Evolutionary conservation across 2,113 vertebrate genomes (phyloP).

Genomic region (Myanophis thanlyinensis): DNA sequence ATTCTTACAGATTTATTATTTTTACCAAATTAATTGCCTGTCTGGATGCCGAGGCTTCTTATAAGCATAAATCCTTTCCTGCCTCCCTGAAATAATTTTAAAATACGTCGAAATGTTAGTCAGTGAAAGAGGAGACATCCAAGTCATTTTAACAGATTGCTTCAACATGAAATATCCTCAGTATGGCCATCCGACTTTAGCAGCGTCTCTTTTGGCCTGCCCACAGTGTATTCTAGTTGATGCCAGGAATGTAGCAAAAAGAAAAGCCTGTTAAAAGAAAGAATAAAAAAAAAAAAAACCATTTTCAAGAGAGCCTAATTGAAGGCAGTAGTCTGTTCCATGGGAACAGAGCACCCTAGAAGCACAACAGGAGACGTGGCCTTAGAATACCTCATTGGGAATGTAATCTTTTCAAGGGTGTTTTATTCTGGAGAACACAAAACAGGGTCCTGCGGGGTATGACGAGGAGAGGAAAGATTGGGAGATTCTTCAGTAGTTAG

Average conservation of each 20-base stretch:
- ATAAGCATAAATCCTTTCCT: background rate
- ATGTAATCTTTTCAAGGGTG: background rate
- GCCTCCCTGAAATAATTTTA: background rate
- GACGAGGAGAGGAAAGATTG: background rate
- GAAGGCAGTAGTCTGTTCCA: background rate
- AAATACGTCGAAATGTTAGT: background rate
- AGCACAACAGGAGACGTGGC: background rate
- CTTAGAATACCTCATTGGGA: background rate
- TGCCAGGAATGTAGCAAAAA: background rate
- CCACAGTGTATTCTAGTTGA: background rate
- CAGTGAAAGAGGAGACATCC: background rate
- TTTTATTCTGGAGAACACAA: constrained; percentile 54
- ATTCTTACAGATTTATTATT: background rate
- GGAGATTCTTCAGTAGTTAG: background rate
- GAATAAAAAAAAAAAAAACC: background rate
- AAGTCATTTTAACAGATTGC: background rate
- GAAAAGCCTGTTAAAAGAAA: background rate
- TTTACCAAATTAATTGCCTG: background rate
- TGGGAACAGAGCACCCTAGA: constrained; percentile 2
- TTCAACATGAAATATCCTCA: background rate
- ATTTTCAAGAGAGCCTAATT: constrained; percentile 17
- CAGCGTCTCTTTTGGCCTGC: background rate
- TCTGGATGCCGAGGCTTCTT: background rate
- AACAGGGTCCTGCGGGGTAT: constrained; percentile 22
- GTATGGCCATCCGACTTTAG: background rate